Evolutionary conservation across 2,113 vertebrate species (phyloP).

Genomic region (Alectura lathami): DNA sequence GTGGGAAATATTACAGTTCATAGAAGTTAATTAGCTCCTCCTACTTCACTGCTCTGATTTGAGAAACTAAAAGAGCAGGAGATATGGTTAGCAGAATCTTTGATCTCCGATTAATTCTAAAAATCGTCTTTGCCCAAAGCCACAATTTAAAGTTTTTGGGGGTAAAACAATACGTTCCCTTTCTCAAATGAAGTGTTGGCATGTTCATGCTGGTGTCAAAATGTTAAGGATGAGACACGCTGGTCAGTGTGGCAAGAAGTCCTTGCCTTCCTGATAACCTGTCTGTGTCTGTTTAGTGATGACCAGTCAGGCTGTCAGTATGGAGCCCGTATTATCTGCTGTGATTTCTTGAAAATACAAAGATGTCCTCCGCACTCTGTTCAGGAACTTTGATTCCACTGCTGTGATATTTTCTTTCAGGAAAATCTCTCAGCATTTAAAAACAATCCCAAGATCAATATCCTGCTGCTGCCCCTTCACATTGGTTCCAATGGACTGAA

Average conservation of each 20-base stretch:
- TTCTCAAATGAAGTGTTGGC: not conserved
- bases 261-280: not conserved
- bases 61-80: not conserved
- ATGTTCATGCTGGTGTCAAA: not conserved
- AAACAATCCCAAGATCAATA: conserved; percentile 94
- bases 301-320: not conserved
- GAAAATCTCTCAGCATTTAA: conserved; percentile 98
- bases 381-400: not conserved
- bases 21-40: not conserved
- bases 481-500: conserved; percentile 97
- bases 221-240: not conserved
- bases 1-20: not conserved
- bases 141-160: not conserved
- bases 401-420: conserved; percentile 77
- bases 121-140: not conserved
- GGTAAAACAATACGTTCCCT: not conserved
- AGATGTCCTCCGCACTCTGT: rapidly evolving
- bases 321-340: not conserved
- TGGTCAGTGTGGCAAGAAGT: not conserved
- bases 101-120: not conserved
- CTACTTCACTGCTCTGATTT: not conserved
- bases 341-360: not conserved
- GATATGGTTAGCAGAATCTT: not conserved
- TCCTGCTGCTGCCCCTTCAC: conserved; percentile 95
- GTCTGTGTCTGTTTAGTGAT: not conserved